Conservation (phyloP, 2,113 vertebrate genomes). For the Phainopepla nitens region DNA sequence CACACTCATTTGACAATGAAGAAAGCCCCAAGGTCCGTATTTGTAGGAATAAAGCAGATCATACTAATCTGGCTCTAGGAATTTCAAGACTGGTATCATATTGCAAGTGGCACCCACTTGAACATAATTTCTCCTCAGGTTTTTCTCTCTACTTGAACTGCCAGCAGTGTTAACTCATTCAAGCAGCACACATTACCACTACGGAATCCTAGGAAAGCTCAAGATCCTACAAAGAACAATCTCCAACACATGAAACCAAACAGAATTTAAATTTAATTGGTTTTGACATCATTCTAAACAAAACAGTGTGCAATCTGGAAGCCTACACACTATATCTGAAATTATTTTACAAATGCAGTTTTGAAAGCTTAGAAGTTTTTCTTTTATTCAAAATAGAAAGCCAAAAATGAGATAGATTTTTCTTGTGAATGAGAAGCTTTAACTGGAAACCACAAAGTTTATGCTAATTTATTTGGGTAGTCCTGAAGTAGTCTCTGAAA, state of each 20-base stretch:
- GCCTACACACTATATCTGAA: background rate
- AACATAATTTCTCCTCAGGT: constrained; percentile 56
- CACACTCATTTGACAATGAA: background rate
- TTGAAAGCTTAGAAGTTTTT: background rate
- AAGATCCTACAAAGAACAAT: background rate
- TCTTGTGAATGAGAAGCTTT: background rate
- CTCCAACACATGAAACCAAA: background rate
- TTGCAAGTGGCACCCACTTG: constrained; percentile 49
- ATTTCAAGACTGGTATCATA: constrained; percentile 53
- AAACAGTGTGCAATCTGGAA: background rate
- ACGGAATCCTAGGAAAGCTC: background rate
- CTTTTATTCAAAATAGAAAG: background rate
- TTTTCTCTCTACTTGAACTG: constrained; percentile 44
- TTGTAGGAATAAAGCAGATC: constrained; percentile 38
- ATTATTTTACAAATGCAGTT: background rate
- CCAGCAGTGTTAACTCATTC: constrained; percentile 45
- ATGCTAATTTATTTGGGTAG: background rate
- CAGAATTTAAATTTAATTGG: background rate
- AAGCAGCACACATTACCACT: background rate
- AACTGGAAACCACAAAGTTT: background rate
- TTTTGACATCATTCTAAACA: background rate
- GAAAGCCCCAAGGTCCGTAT: background rate
- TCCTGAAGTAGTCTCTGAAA: background rate
- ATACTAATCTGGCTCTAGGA: constrained; percentile 52
- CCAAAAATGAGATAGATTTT: background rate